phyloP scores from a whole-genome alignment of 2,797 vertebrate genomes.

The Platyrinchus mystaceus region DNA sequence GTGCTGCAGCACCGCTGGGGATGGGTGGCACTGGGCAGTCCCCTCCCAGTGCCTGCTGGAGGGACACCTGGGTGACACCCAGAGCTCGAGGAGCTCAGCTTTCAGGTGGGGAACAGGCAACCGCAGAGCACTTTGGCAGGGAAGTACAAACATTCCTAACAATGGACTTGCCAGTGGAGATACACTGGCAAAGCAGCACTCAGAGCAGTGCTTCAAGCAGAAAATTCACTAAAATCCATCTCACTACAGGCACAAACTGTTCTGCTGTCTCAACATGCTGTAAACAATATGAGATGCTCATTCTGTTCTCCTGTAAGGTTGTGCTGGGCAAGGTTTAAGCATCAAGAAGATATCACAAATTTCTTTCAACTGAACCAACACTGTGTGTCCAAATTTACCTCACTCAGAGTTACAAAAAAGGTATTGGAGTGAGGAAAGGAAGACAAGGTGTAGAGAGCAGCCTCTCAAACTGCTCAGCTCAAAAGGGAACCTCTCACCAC shows the following conservation, averaged over 20 bases:
- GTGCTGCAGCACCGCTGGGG: neutral
- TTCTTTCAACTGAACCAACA: neutral
- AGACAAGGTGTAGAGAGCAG: accelerated
- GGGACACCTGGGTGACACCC: neutral
- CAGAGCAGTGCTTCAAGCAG: neutral
- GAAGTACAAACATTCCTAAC: neutral
- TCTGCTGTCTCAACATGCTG: neutral
- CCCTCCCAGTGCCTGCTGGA: neutral
- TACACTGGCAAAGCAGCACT: neutral
- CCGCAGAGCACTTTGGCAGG: neutral
- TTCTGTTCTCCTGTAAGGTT: neutral
- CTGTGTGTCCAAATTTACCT: neutral
- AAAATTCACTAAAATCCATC: neutral
- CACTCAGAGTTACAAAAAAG: neutral
- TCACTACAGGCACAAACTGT: neutral
- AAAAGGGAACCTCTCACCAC: neutral
- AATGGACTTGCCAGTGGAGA: neutral
- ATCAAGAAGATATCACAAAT: neutral
- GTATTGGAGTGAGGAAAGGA: neutral
- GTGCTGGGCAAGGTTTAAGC: neutral
- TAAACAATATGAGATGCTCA: neutral
- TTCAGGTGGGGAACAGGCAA: neutral
- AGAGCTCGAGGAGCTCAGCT: neutral
- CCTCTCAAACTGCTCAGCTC: neutral
- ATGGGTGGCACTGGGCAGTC: accelerated